Base-by-base conservation (phyloP, 2,797 vertebrate species). In the Phyllotis vaccarum region DNA sequence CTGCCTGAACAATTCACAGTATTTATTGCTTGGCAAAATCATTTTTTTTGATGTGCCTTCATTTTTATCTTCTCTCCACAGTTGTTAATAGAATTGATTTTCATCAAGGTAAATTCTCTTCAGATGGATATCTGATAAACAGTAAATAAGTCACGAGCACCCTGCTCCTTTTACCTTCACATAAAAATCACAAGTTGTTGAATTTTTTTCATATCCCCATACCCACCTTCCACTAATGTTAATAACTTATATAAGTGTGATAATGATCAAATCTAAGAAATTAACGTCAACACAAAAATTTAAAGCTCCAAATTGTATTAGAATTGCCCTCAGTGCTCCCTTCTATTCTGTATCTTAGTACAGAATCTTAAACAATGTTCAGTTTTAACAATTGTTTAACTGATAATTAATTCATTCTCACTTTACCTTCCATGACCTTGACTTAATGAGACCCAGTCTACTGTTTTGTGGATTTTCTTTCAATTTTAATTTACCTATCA, bases 41-140 rank as follows among this genome's bases (percentile, higher is more conserved):
- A 49, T 72, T 90, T 85, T 90, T 85, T 58, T 64, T 68, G 19
- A 87, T 85, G 62, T 40, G 78, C 22, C 81, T 93, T 75, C 56
- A 87, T 95, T 94, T 93, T 90, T 90, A 60, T 86, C 5, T 88
- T 92, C 80, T 92, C 31, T 75, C 29, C 60, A 82, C 7, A 56
- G 40, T 66, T 83, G 31, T 90, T 93, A 93, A 92, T 49, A 93
- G 82, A 93, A 91, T 58, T 87, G 86, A 90, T 83, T 96, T 89
- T 85, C 12, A 90, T 91, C n/a, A 56, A 54, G 64, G 37, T 95
- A 31, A 76, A 93, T 93, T 74, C 12, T 93, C 21, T 95, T 80
- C 40, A 31, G 49, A 54, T 37, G 75, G 62, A 89, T 70, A n/a
- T 31, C 11, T 56, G 86, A 54, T 92, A 82, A 54, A 70, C 90